Evolutionary conservation across 92 coral and sea anemone species (phyloP).

Genomic region (Bergia sp.): DNA sequence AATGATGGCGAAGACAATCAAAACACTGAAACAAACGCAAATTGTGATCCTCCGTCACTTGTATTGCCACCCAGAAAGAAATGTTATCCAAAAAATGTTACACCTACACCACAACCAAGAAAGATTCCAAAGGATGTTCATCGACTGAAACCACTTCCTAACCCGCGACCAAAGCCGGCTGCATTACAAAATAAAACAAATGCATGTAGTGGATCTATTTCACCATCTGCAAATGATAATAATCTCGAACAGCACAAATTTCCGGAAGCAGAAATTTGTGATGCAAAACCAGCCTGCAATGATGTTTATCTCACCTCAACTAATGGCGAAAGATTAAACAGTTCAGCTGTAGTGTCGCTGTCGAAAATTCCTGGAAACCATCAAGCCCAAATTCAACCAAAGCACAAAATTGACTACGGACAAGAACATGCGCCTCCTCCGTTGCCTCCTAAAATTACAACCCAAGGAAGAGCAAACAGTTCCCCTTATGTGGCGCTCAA

Average conservation of each 20-base stretch:
- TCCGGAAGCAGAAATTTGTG: neutral
- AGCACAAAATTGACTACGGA: neutral
- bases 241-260: neutral
- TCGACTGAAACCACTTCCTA: slow-evolving; percentile 38
- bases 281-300: neutral
- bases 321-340: neutral
- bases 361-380: neutral
- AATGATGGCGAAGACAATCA: neutral
- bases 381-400: neutral
- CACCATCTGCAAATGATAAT: neutral
- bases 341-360: neutral
- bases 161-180: slow-evolving; percentile 25
- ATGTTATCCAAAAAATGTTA: neutral
- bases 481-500: slow-evolving; percentile 2
- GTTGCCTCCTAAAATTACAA: slow-evolving; percentile 23
- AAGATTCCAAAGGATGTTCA: slow-evolving; percentile 2
- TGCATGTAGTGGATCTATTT: neutral
- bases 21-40: neutral
- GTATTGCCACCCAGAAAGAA: slow-evolving; percentile 35
- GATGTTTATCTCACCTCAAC: neutral
- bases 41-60: neutral
- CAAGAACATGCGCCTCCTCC: neutral
- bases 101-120: slow-evolving; percentile 26
- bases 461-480: neutral
- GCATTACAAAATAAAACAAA: neutral